A percentile compares a stretch with the other conserved stretches of the same genome.
Conservation (phyloP, 2,113 vertebrate genomes). For the Paracanthobrama guichenoti region DNA sequence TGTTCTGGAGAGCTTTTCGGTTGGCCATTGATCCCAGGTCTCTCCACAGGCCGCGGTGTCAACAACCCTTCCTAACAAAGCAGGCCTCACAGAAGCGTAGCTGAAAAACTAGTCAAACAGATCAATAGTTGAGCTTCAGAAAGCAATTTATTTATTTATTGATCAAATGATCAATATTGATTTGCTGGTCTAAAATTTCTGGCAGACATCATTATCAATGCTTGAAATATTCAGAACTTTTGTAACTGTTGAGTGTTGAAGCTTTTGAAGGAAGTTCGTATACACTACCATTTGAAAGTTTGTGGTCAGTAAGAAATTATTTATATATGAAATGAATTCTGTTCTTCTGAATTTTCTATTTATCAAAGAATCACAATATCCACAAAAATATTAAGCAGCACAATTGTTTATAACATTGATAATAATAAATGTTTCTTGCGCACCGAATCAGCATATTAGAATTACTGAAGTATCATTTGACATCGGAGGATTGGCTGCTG, state of each 20-base stretch:
- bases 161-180: background rate
- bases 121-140: background rate
- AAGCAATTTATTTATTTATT: background rate
- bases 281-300: background rate
- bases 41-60: conserved; percentile 9
- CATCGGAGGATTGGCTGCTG: too few species aligned
- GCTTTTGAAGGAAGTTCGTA: background rate
- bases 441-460: too few species aligned
- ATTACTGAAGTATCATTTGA: too few species aligned
- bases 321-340: too few species aligned
- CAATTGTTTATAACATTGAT: too few species aligned
- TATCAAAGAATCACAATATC: too few species aligned
- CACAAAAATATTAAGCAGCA: too few species aligned
- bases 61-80: background rate
- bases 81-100: background rate
- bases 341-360: too few species aligned
- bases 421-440: too few species aligned
- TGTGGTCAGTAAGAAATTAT: too few species aligned
- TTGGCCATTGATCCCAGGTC: conserved; percentile 41
- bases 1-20: conserved; percentile 31
- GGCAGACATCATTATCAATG: background rate
- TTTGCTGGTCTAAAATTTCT: background rate
- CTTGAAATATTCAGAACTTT: background rate
- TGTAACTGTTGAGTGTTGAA: background rate
- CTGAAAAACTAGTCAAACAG: background rate